Evolutionary conservation across 2,888 invertebrate genomes (phyloP).

Genomic region (Yponomeuta plumbellus): DNA sequence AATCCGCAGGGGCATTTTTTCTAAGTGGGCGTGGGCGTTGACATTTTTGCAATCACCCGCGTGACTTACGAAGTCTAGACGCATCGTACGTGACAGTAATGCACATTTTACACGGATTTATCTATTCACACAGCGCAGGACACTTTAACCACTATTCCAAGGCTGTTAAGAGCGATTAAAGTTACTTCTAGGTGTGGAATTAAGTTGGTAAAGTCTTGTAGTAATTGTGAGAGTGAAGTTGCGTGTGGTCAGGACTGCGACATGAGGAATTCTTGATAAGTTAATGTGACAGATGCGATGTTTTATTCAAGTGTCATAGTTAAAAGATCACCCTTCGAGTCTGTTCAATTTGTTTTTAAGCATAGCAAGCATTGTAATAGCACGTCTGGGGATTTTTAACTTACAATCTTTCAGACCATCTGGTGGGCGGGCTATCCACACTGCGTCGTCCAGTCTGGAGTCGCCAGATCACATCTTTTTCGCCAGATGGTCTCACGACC

Average conservation of each 20-base stretch:
- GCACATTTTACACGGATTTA: background rate
- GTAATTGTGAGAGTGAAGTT: slow-evolving; percentile 2
- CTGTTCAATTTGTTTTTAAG: background rate
- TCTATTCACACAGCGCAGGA: background rate
- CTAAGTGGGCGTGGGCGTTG: slow-evolving; percentile 13
- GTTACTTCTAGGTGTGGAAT: background rate
- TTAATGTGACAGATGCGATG: slow-evolving; percentile 7
- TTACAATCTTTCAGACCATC: too few relatives aligned
- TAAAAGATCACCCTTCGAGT: background rate
- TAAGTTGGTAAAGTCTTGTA: background rate
- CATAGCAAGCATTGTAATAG: background rate
- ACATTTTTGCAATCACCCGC: slow-evolving; percentile 9
- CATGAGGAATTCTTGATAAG: background rate
- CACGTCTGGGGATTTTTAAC: too few relatives aligned
- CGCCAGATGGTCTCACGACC: too few relatives aligned
- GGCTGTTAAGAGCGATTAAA: background rate
- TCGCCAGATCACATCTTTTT: too few relatives aligned
- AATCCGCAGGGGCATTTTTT: background rate
- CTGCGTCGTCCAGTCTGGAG: too few relatives aligned
- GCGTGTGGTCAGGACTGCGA: slow-evolving; percentile 28
- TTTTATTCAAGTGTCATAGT: slow-evolving; percentile 6
- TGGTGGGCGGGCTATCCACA: too few relatives aligned
- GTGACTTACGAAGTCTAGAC: slow-evolving; percentile 14
- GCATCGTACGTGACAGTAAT: slow-evolving; percentile 7
- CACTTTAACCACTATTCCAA: background rate